Evolutionary conservation across 2,113 vertebrate genomes (phyloP), one percentile per base, ranked within the genome.

Genomic region (Zosterops borbonicus): DNA sequence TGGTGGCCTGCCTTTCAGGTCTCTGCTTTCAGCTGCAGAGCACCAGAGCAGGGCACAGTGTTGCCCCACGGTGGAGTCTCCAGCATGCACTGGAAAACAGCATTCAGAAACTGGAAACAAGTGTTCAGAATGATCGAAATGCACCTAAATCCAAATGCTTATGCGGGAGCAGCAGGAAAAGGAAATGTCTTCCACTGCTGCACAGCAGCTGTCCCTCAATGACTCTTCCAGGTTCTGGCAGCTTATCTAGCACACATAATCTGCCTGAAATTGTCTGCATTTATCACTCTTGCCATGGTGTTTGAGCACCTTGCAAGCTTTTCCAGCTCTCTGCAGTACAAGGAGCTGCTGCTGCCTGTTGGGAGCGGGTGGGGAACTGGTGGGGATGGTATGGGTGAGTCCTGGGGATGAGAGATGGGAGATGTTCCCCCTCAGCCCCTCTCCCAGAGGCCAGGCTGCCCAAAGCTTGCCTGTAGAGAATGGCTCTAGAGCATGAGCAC

Each of bases 361-460:
- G 49, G 69, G 42, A 52, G 20, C 2, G 12, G 9, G 27, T 28
- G 21, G n/a, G 52, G 65, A 70, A 3, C 24, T 0, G 4, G 31
- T 12, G 53, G 13, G 18, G 39, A 21, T 25, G 39, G n/a, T 0
- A 1, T 2, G 29, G 3, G 2, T 12, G 35, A 52, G 7, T 44
- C 44, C 68, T 56, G 42, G 58, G 18, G 11, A 27, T 52, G 49
- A 67, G 44, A 80, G 41, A 63, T 3, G 4, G 71, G 44, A 81
- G 37, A 63, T 3, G 4, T n/a, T 5, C 7, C 11, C 14, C 15
- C 46, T 41, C 17, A 41, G 35, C 6, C 31, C n/a, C 24, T 79
- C n/a, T 47, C 17, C 2, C 29, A 31, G 17, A 31, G 28, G 3
- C 42, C 70, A 60, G 42, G 12, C 42, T 85, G 42, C 52, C 67